Evolutionary conservation across 2,797 vertebrate genomes (phyloP), one percentile per base, ranked within the genome.

Genomic region (Sebastolobus altivelis): DNA sequence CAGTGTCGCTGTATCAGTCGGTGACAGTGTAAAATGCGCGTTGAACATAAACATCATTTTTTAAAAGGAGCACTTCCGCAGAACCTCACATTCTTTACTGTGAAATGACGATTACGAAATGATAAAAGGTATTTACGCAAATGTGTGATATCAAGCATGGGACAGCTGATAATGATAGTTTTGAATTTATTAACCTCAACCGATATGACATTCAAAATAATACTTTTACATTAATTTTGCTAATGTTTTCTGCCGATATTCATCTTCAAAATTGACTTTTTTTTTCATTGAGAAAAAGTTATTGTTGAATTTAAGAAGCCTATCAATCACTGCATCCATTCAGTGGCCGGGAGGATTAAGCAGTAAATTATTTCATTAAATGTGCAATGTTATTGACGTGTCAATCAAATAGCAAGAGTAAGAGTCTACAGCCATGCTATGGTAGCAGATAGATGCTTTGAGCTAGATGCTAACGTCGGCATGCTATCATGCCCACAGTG

Each of bases 271-370:
- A 59, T 14, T 2, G n/a, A 1, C 2, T 8, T 73, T 80, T 40
- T 33, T 43, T 43, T 46, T 25, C 6, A 6, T 35, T 3, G 18
- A 61, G 14, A 60, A 9, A 59, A 49, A 60, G 31, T 29, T 14
- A 13, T n/a, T 54, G 52, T 35, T 71, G 11, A 58, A 43, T 38
- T 13, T 2, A 49, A 49, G n/a, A 37, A 29, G 33, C 18, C 33
- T 0, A 27, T 68, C 0, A 16, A 13, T 46, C 13, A 16, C 16
- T 43, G 18, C 10, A n/a, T 11, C 65, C 43, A 14, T 10, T 31
- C 46, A 0, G 58, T 2, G 29, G 16, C 0, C 0, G 29, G 7
- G 0, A 20, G 1, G 20, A 58, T 38, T 13, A 25, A 58, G 33
- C 66, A 46, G 38, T 29, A 27, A 76, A 46, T 16, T 1, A 31